These are phyloP conservation scores for Bilobella aurantiaca DNA, from an alignment of 1,140 invertebrate genomes.

Conservation along the genomic window DNA sequence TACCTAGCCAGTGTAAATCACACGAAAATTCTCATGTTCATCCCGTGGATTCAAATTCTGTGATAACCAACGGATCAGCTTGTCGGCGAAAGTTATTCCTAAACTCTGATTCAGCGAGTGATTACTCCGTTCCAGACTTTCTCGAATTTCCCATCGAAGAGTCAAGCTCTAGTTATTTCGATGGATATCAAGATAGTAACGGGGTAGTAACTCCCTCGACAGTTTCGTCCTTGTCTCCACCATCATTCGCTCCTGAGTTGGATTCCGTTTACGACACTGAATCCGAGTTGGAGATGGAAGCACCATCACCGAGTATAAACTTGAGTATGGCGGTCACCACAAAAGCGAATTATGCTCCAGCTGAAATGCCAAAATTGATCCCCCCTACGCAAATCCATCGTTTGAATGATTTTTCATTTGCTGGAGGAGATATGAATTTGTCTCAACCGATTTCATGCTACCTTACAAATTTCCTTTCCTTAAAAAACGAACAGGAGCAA, in stretches of 20 bases:
- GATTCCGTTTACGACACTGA: background rate
- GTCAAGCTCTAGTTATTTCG: no score
- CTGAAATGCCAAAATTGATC: background rate
- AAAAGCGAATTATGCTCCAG: background rate
- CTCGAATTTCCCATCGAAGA: no score
- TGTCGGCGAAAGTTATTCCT: background rate
- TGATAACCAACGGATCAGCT: background rate
- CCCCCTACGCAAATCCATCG: background rate
- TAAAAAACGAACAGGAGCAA: no score
- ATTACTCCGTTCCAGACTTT: background rate
- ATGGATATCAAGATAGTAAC: background rate
- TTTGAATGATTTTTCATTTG: no score
- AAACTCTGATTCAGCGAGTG: background rate
- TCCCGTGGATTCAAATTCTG: background rate
- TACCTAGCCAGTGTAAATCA: conserved; percentile 8
- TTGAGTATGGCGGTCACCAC: no score
- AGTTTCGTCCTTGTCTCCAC: background rate
- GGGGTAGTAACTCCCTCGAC: background rate
- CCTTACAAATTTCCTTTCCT: no score
- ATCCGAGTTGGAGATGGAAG: background rate
- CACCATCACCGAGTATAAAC: no score
- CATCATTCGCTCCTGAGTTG: background rate
- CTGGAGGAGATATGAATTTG: no score
- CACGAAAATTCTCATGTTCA: conserved; percentile 13
- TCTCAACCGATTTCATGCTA: no score